Conservation (phyloP, 2,888 invertebrate species). For the Eledona agricola region DNA sequence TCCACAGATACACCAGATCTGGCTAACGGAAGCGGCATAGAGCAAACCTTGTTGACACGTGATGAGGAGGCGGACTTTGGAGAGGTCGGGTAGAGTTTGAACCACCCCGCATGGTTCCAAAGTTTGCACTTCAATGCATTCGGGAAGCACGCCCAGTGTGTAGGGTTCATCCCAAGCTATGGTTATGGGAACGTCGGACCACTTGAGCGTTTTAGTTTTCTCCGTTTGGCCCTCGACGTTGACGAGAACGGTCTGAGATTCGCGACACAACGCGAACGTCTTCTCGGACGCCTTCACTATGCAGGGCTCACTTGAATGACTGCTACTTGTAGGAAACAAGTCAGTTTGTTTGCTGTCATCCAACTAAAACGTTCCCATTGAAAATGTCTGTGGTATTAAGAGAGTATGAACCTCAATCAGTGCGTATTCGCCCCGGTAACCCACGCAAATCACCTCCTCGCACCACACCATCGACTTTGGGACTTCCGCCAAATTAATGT, state of each 20-base stretch:
- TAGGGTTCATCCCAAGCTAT: conserved; percentile 94
- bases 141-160: conserved; percentile 83
- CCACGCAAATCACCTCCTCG: conserved; percentile 84
- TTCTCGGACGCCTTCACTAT: conserved; percentile 80
- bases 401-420: conserved; percentile 44
- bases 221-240: conserved; percentile 77
- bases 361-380: conserved; percentile 46
- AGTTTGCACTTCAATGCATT: conserved; percentile 77
- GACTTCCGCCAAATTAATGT: conserved; percentile 81
- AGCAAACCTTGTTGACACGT: conserved; percentile 80
- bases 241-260: conserved; percentile 86
- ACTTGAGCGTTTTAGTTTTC: conserved; percentile 77
- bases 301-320: conserved; percentile 82
- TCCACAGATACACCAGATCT: conserved; percentile 87
- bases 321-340: conserved; percentile 84
- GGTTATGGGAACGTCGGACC: conserved; percentile 79
- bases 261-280: conserved; percentile 84
- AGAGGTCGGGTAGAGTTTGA: conserved; percentile 80
- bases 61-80: conserved; percentile 78
- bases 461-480: conserved; percentile 86
- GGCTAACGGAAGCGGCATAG: conserved; percentile 86
- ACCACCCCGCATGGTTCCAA: conserved; percentile 82
- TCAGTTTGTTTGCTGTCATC: conserved; percentile 78
- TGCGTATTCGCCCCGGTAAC: conserved; percentile 75
- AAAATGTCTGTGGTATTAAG: not conserved